Percentiles rank a stretch among this genome's conserved stretches.
phyloP scores from a whole-genome alignment of 2,113 vertebrate species.

The Anolis carolinensis region DNA sequence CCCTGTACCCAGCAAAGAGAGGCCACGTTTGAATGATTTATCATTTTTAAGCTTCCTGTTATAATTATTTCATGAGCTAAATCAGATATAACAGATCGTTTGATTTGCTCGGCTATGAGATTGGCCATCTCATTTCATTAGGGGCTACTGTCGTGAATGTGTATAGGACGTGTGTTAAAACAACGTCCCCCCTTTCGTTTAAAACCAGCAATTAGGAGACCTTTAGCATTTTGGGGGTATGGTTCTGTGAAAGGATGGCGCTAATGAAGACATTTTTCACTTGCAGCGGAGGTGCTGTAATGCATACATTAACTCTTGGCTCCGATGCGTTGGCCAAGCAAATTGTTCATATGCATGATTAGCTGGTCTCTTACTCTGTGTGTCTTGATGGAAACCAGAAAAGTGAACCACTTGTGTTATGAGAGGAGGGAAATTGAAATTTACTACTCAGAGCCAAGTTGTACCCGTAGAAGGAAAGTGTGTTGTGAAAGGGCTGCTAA shows the following conservation, averaged over 20 bases:
- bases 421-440: conserved; percentile 46
- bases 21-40: conserved; percentile 66
- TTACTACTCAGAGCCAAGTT: conserved; percentile 48
- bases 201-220: conserved; percentile 79
- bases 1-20: conserved; percentile 53
- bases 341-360: conserved; percentile 52
- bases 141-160: conserved; percentile 57
- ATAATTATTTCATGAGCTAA: conserved; percentile 69
- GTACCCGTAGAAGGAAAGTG: conserved; percentile 13
- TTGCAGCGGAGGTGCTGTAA: conserved; percentile 52
- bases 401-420: conserved; percentile 37
- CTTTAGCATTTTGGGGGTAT: conserved; percentile 20
- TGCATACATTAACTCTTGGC: conserved; percentile 61
- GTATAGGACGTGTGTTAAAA: conserved; percentile 49
- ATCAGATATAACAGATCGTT: conserved; percentile 66
- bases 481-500: conserved; percentile 30
- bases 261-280: conserved; percentile 75
- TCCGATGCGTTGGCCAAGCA: conserved; percentile 42
- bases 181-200: conserved; percentile 62
- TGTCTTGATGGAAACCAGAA: conserved; percentile 5
- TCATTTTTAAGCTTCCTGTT: conserved; percentile 67
- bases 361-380: neutral
- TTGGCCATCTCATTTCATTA: conserved; percentile 67
- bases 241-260: conserved; percentile 33
- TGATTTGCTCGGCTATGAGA: conserved; percentile 70